A percentile compares a stretch with the other conserved stretches of the same genome.
phyloP scores from a whole-genome alignment of 2,888 invertebrate species.

The Uropetala carovei region DNA sequence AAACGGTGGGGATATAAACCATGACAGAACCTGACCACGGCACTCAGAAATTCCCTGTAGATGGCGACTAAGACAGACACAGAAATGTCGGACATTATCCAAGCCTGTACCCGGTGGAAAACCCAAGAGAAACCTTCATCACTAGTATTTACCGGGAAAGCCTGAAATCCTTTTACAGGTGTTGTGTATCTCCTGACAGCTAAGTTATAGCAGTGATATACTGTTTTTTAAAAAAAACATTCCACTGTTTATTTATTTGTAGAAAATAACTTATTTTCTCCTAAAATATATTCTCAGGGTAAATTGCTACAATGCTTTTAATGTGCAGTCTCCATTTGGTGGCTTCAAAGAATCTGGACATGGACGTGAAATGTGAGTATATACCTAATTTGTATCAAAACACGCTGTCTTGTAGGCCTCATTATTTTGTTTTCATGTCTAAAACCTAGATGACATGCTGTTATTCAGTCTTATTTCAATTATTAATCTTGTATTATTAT shows the following conservation, averaged over 20 bases:
- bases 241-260: not conserved
- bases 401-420: not conserved
- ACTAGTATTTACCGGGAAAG: too few species aligned
- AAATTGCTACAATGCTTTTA: slow-evolving; percentile 84
- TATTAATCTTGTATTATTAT: slow-evolving; percentile 75
- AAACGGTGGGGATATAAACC: too few species aligned
- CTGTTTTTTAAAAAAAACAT: not conserved
- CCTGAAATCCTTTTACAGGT: too few species aligned
- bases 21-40: too few species aligned
- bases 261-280: not conserved
- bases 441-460: not conserved
- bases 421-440: not conserved
- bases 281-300: slow-evolving; percentile 77
- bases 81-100: too few species aligned
- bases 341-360: slow-evolving; percentile 92
- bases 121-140: too few species aligned
- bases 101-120: too few species aligned
- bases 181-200: too few species aligned
- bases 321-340: slow-evolving; percentile 91
- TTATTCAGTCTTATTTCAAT: slow-evolving; percentile 37
- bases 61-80: too few species aligned
- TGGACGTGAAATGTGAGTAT: slow-evolving; percentile 82
- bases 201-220: too few species aligned
- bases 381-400: not conserved
- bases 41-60: too few species aligned